Base-by-base conservation (phyloP, 2,797 vertebrate species). In the Sebastes steindachneri region DNA sequence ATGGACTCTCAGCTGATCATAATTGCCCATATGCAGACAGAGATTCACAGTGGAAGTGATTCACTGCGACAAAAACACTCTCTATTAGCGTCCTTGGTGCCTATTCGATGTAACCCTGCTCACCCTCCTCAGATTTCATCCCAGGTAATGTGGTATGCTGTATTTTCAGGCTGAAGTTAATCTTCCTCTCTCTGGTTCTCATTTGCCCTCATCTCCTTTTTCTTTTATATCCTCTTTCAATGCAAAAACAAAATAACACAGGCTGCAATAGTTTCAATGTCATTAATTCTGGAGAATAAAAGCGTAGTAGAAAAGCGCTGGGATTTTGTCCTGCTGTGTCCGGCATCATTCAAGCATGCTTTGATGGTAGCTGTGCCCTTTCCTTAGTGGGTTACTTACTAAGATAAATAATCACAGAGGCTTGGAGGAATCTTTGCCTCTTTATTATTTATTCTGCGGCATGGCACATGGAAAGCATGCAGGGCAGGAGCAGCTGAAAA, bases 371-470 rank as follows among this genome's bases (percentile, higher is more conserved):
- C 73, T 59, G 78, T 87, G 75, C 68, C 82, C 84, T 83, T 90
- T 79, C 31, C 80, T 71, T 15, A 67, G 79, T 59, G 79, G 73
- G 76, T 81, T 83, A 64, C 86, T 78, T 83, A 64, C 86, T 78
- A 78, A 79, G 82, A 83, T 78, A 58, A 86, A 79, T 62, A 76
- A 79, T 80, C 63, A 37, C 66, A 73, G 81, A 78, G 29, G 75
- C 75, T 67, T 65, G 9, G 68, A 86, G 75, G 79, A 86, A 76
- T 77, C 78, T 54, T 82, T 72, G 28, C 45, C 59, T 64, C 75
- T 86, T 88, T 60, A 78, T 86, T 90, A 88, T 89, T 86, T 85
- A 86, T 86, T 86, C 60, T 79, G 69, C 77, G 71, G 81, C 55
- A 29, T 51, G 55, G 55, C 67, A 73, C 77, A 79, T 5, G 19